A percentile compares a stretch with the other conserved stretches of the same genome.
Conservation (phyloP, 2,888 invertebrate genomes). For the Argyresthia goedartella region DNA sequence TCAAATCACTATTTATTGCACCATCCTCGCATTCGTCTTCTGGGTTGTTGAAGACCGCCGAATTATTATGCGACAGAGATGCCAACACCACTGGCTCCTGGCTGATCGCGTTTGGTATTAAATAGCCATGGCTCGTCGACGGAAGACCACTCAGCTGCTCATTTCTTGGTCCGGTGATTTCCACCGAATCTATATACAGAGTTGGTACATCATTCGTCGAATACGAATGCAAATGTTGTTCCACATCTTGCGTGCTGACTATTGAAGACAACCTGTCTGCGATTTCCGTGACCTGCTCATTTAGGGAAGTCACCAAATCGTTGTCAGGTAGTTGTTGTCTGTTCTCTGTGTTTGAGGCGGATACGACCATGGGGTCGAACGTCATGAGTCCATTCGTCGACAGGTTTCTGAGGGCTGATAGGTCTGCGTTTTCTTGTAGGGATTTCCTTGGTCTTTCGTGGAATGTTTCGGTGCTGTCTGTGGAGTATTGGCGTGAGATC, state of each 20-base stretch:
- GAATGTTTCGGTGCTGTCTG: slow-evolving; percentile 40
- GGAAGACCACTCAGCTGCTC: slow-evolving; percentile 65
- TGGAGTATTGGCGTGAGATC: slow-evolving; percentile 6
- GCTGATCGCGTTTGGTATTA: slow-evolving; percentile 73
- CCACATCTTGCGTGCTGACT: slow-evolving; percentile 40
- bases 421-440: slow-evolving; percentile 40
- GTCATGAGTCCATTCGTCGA: slow-evolving; percentile 62
- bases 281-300: slow-evolving; percentile 64
- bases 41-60: slow-evolving; percentile 46
- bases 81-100: slow-evolving; percentile 69
- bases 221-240: slow-evolving; percentile 49
- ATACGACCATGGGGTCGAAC: slow-evolving; percentile 62
- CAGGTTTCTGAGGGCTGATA: slow-evolving; percentile 51
- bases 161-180: slow-evolving; percentile 38
- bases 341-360: slow-evolving; percentile 35
- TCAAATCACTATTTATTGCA: slow-evolving; percentile 42
- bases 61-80: slow-evolving; percentile 61
- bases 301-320: slow-evolving; percentile 57
- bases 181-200: slow-evolving; percentile 34
- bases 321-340: slow-evolving; percentile 50
- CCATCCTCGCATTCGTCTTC: slow-evolving; percentile 39
- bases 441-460: slow-evolving; percentile 48
- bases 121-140: slow-evolving; percentile 74
- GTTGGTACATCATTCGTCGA: slow-evolving; percentile 58
- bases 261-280: slow-evolving; percentile 59